Evolutionary conservation across 2,797 vertebrate genomes (phyloP), one percentile per base, ranked within the genome.

Genomic region (Ptychadena robeensis): DNA sequence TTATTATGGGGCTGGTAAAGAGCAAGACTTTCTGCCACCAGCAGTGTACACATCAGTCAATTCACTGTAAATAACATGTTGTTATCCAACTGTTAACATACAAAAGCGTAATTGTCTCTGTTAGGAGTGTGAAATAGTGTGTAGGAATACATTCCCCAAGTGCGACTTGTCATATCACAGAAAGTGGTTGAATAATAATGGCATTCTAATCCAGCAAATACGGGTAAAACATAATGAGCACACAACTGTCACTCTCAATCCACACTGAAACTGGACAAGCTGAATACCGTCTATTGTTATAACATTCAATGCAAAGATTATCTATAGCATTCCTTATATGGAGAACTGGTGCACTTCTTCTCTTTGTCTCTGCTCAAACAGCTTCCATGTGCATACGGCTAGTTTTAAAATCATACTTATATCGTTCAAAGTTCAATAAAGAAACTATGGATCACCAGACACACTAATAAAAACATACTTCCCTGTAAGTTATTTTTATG

Each of bases 81-180:
- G 27, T 44, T 73, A 48, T 57, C 70, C 63, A 68, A 28, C 77
- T 74, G 76, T 73, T 74, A 63, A 32, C 32, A 71, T 74, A 84
- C 48, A 84, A 74, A 72, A 80, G 31, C 9, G 22, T 61, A 9
- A 79, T 73, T 79, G 70, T 84, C 44, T 31, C 68, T 44, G 28
- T 68, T 57, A 69, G 68, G 44, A 38, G 44, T 31, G 25, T 11
- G 40, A 74, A 68, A 80, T 44, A 80, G 63, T 68, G 48, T 31
- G 32, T 61, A 68, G 32, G 34, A 74, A 74, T 73, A 80, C 35
- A 48, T 74, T 67, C 69, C 40, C 40, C 70, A 68, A 74, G 63
- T 74, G 63, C 65, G 40, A 67, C 69, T 59, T 84, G 76, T 73
- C 70, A 79, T 79, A 44, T 67, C 25, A 48, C 59, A 30, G 35